A percentile compares a stretch with the other conserved stretches of the same genome.
These are phyloP conservation scores for Macroramphosus scolopax DNA, from an alignment of 2,797 vertebrate species.

Conservation along the genomic window DNA sequence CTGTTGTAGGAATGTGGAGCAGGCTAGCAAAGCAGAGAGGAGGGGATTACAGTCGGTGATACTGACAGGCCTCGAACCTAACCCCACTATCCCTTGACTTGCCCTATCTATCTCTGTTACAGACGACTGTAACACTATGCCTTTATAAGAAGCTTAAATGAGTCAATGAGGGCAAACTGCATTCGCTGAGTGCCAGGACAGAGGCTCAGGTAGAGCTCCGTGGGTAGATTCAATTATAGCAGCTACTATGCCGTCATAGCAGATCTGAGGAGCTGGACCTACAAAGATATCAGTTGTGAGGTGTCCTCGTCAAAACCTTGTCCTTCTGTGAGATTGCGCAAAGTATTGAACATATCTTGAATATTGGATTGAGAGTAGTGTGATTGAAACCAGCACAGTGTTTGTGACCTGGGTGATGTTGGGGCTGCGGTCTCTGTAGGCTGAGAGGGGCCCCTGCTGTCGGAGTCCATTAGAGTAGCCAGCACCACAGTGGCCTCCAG, in stretches of 20 bases:
- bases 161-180: slow-evolving; percentile 43
- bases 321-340: no score
- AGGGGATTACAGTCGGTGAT: slow-evolving; percentile 51
- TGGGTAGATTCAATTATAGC: slow-evolving; percentile 37
- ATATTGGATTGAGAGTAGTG: no score
- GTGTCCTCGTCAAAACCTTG: no score
- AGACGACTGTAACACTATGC: slow-evolving; percentile 47
- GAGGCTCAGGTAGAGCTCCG: slow-evolving; percentile 48
- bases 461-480: slow-evolving; percentile 81
- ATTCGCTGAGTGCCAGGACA: slow-evolving; percentile 41
- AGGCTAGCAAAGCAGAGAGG: slow-evolving; percentile 23
- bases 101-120: slow-evolving; percentile 50
- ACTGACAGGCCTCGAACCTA: slow-evolving; percentile 34
- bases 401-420: slow-evolving; percentile 50
- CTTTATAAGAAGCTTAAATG: slow-evolving; percentile 54
- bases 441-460: slow-evolving; percentile 59
- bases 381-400: neutral
- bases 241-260: neutral
- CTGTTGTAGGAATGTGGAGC: slow-evolving; percentile 3
- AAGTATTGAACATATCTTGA: no score
- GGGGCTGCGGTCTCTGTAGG: slow-evolving; percentile 18
- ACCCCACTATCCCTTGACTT: slow-evolving; percentile 24
- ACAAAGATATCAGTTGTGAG: slow-evolving; percentile 1
- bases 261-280: slow-evolving; percentile 9
- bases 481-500: slow-evolving; percentile 87